Conservation (phyloP, 2,797 vertebrate species). For the Hyperoplus lanceolatus region DNA sequence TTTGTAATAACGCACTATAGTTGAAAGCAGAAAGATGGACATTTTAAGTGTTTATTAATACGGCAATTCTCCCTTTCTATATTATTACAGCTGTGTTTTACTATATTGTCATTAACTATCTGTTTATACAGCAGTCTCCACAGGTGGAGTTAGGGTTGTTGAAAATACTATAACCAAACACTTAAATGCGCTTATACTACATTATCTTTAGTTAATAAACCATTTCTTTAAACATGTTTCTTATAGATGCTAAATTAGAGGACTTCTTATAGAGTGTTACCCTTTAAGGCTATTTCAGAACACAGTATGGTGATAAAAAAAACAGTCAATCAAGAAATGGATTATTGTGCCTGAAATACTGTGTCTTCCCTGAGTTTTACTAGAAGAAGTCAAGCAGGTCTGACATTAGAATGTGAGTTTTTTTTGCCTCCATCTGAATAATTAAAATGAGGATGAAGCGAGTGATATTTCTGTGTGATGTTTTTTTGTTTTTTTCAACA, state of each 20-base stretch:
- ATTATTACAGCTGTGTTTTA: not conserved
- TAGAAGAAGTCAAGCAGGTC: not conserved
- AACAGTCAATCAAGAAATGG: not conserved
- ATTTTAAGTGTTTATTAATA: not conserved
- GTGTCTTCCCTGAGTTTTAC: not conserved
- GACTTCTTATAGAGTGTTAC: not conserved
- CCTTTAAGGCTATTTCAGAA: not conserved
- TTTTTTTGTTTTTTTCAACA: conserved; percentile 16
- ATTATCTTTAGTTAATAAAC: not conserved
- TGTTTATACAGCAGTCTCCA: not conserved
- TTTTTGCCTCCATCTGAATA: not conserved
- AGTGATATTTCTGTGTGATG: not conserved
- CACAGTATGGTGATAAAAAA: not conserved
- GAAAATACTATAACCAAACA: no score
- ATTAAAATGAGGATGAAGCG: conserved; percentile 18
- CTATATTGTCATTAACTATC: not conserved
- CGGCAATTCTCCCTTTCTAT: not conserved
- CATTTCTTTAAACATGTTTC: not conserved
- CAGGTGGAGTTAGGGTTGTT: no score
- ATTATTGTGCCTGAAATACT: not conserved
- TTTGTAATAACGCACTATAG: not conserved
- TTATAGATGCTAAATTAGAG: not conserved
- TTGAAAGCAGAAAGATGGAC: not conserved
- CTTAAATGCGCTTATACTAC: not conserved
- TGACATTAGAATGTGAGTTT: not conserved